Conservation (phyloP, 2,888 invertebrate genomes). For the Nebria salina region DNA sequence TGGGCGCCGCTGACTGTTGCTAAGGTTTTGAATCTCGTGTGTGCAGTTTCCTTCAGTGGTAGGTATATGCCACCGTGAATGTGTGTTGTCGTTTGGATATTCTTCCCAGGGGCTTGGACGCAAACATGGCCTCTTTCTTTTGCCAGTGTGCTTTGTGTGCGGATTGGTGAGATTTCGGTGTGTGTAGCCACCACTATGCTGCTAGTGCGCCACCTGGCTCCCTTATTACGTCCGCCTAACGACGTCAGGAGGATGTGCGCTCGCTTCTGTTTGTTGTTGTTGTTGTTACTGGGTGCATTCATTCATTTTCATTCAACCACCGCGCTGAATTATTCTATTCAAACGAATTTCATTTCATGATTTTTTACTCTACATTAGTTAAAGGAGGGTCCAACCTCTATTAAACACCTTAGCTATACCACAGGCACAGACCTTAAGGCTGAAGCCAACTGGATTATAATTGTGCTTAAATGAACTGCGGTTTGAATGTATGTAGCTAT, state of each 20-base stretch:
- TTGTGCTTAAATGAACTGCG: not conserved
- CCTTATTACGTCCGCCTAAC: slow-evolving; percentile 16
- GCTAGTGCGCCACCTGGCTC: slow-evolving; percentile 33
- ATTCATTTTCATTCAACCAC: not conserved
- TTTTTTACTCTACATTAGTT: not conserved
- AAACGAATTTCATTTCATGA: slow-evolving; percentile 7
- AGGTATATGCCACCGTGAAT: slow-evolving; percentile 3
- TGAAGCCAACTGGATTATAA: not conserved
- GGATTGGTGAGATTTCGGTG: not conserved
- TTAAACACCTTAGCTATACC: slow-evolving; percentile 35
- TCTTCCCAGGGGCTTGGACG: slow-evolving; percentile 39
- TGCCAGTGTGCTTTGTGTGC: not conserved
- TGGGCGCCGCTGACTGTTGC: slow-evolving; percentile 14
- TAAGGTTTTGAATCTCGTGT: slow-evolving; percentile 15
- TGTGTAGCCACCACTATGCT: not conserved
- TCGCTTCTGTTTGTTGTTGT: slow-evolving; percentile 12
- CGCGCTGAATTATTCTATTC: slow-evolving; percentile 9
- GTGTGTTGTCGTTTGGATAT: not conserved
- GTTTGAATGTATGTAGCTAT: not conserved
- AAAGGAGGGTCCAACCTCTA: slow-evolving; percentile 17
- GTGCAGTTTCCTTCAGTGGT: slow-evolving; percentile 27
- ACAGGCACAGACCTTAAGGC: not conserved
- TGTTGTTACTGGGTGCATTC: not conserved
- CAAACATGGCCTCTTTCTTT: slow-evolving; percentile 35
- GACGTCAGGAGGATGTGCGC: slow-evolving; percentile 36